A percentile compares a stretch with the other conserved stretches of the same genome.
Evolutionary conservation across 2,888 invertebrate genomes (phyloP).

Genomic region (Drosophila sordidula): DNA sequence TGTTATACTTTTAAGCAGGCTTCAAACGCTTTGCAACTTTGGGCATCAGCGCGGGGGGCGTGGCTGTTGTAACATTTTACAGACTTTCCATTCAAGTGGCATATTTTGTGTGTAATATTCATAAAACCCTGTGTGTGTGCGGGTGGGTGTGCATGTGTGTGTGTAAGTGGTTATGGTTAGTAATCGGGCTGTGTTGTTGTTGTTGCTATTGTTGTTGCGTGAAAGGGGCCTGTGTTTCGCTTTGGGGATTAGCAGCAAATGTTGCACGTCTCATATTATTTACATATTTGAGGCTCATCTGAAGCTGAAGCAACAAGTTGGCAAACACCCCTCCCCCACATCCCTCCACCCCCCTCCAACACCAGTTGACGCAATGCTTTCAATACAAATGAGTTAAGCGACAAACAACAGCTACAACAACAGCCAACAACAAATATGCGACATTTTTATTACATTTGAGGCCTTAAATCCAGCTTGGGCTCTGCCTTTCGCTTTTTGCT

Average conservation of each 20-base stretch:
- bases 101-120: slow-evolving; percentile 65
- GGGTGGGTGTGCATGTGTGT: slow-evolving; percentile 13
- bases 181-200: slow-evolving; percentile 11
- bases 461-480: slow-evolving; percentile 19
- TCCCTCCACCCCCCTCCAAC: slow-evolving; percentile 5
- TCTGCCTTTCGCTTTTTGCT: not conserved
- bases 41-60: slow-evolving; percentile 9
- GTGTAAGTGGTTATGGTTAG: slow-evolving; percentile 41
- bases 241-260: slow-evolving; percentile 60
- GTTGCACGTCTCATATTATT: slow-evolving; percentile 63
- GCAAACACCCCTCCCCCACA: slow-evolving; percentile 18
- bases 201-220: not conserved
- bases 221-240: slow-evolving; percentile 13
- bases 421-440: slow-evolving; percentile 31
- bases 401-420: slow-evolving; percentile 20
- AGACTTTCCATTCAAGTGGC: slow-evolving; percentile 60
- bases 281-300: slow-evolving; percentile 59
- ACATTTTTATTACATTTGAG: slow-evolving; percentile 52
- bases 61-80: slow-evolving; percentile 44
- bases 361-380: slow-evolving; percentile 41
- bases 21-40: slow-evolving; percentile 16
- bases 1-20: slow-evolving; percentile 41
- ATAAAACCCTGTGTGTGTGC: slow-evolving; percentile 39
- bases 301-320: slow-evolving; percentile 55
- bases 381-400: slow-evolving; percentile 62